Conservation (phyloP, 2,797 vertebrate genomes). For the Macropodus opercularis region DNA sequence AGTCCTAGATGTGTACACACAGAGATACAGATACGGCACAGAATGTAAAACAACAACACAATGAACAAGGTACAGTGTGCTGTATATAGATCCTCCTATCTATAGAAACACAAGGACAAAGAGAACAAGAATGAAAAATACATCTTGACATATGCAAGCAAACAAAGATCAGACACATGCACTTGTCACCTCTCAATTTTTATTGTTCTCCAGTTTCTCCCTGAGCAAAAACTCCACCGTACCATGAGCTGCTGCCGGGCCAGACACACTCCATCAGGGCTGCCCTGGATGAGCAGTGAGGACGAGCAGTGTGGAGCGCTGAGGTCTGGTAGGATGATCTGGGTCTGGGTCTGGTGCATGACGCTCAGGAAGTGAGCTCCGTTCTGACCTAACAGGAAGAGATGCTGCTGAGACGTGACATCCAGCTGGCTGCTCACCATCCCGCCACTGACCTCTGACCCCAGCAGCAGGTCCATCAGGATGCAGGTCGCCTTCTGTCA, state of each 20-base stretch:
- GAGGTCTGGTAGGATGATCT: constrained; percentile 85
- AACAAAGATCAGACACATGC: constrained; percentile 6
- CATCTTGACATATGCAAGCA: background rate
- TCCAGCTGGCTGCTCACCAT: constrained; percentile 83
- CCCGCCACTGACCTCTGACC: constrained; percentile 70
- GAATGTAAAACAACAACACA: constrained; percentile 11
- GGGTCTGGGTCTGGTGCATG: constrained; percentile 87
- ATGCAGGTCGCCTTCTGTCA: constrained; percentile 81
- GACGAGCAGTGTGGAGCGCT: constrained; percentile 79
- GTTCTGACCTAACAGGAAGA: constrained; percentile 84
- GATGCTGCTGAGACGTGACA: constrained; percentile 85
- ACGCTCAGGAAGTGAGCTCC: constrained; percentile 84
- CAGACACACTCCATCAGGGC: constrained; percentile 81
- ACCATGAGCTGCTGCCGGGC: constrained; percentile 86
- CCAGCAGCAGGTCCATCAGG: constrained; percentile 82
- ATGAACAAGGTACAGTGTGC: background rate
- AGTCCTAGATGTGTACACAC: constrained; percentile 74
- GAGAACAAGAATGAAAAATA: background rate
- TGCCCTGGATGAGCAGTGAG: constrained; percentile 84
- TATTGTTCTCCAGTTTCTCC: background rate
- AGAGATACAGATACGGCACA: constrained; percentile 4
- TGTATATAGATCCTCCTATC: background rate
- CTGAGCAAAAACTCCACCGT: background rate
- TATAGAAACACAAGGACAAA: background rate
- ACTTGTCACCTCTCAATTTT: background rate